phyloP scores from a whole-genome alignment of 64 coral and sea anemone species.

The Montipora foliosa region DNA sequence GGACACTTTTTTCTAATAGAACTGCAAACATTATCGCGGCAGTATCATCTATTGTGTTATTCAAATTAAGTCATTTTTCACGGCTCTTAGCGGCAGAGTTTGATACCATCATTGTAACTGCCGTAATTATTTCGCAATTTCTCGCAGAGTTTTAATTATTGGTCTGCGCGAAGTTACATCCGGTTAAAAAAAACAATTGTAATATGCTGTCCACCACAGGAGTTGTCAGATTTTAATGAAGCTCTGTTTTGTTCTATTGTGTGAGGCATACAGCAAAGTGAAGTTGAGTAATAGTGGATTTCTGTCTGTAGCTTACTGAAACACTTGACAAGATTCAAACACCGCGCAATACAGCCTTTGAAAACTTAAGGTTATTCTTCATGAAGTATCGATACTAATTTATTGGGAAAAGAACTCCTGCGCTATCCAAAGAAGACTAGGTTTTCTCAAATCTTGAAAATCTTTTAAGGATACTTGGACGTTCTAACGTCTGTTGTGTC shows the following conservation, averaged over 20 bases:
- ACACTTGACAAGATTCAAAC: background rate
- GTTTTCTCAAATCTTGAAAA: background rate
- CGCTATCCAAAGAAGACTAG: background rate
- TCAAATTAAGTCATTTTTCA: slow-evolving; percentile 42
- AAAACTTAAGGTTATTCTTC: background rate
- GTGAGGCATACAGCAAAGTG: background rate
- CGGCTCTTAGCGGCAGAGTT: slow-evolving; percentile 17
- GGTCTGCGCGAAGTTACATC: slow-evolving; percentile 8
- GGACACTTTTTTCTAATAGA: slow-evolving; percentile 23
- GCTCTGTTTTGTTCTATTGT: slow-evolving; percentile 13
- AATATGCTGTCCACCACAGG: slow-evolving; percentile 7
- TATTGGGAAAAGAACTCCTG: background rate
- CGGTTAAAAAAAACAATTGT: background rate
- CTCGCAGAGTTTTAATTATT: slow-evolving; percentile 27
- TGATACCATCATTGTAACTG: slow-evolving; percentile 15
- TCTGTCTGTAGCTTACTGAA: background rate
- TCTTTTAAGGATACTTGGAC: background rate
- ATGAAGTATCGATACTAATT: too few species aligned
- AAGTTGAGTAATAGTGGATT: background rate
- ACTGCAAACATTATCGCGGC: background rate
- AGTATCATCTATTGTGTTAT: slow-evolving; percentile 13
- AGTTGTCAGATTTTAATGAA: slow-evolving; percentile 15
- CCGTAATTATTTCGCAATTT: slow-evolving; percentile 15
- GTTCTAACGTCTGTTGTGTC: background rate
- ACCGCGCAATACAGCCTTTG: background rate